A percentile compares a stretch with the other conserved stretches of the same genome.
Conservation (phyloP, 2,113 vertebrate species). For the Lagopus leucura region DNA sequence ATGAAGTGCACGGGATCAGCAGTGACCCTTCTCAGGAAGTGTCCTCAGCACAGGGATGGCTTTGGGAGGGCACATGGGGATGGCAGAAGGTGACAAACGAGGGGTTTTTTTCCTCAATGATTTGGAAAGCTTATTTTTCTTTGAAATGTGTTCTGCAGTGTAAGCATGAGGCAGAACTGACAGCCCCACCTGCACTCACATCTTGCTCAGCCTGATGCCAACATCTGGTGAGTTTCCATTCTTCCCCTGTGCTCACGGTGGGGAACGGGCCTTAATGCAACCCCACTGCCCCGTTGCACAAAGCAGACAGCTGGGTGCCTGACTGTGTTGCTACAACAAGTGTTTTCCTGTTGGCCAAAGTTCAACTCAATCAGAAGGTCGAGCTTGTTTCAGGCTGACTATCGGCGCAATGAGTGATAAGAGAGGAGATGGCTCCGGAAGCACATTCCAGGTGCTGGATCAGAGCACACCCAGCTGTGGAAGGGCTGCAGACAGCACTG, state of each 20-base stretch:
- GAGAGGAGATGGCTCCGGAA: background rate
- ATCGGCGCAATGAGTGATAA: conserved; percentile 44
- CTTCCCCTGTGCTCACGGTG: background rate
- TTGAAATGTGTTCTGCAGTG: background rate
- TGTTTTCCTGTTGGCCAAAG: conserved; percentile 28
- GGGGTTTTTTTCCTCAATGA: background rate
- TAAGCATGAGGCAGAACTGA: background rate
- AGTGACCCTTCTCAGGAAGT: background rate
- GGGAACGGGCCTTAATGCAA: conserved; percentile 25
- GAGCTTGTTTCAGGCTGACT: conserved; percentile 28
- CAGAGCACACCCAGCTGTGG: conserved; percentile 8
- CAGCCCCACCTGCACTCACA: background rate
- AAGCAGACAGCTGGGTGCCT: background rate
- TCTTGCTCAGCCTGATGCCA: background rate
- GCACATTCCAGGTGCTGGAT: background rate
- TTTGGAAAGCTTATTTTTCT: background rate
- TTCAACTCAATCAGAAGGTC: conserved; percentile 42
- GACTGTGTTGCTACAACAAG: conserved; percentile 2
- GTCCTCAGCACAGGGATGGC: background rate
- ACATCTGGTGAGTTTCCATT: background rate
- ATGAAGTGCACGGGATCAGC: background rate
- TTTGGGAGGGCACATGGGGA: background rate
- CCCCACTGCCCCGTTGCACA: background rate
- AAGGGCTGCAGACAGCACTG: background rate
- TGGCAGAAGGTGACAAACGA: background rate